A percentile compares a stretch with the other conserved stretches of the same genome.
Conservation (phyloP, 2,113 vertebrate species). For the Pterocles burchelli region DNA sequence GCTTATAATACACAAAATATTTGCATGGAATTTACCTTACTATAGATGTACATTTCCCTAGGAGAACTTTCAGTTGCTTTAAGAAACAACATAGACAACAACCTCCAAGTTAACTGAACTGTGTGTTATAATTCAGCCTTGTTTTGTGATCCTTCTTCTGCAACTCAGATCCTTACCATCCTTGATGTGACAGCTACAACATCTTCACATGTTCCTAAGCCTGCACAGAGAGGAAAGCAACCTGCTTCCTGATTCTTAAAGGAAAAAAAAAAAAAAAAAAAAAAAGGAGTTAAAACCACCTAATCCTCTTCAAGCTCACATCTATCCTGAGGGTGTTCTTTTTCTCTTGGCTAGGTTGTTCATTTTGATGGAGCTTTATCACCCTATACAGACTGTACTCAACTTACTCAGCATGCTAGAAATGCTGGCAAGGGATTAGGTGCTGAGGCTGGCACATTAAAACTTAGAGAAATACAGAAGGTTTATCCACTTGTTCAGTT, state of each 20-base stretch:
- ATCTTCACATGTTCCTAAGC: neutral
- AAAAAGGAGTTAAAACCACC: neutral
- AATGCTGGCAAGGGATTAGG: neutral
- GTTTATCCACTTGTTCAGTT: neutral
- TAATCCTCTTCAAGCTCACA: neutral
- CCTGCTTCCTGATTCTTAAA: neutral
- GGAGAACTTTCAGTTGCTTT: neutral
- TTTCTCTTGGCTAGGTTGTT: neutral
- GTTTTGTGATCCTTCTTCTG: neutral
- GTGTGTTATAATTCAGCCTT: neutral
- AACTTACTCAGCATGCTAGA: neutral
- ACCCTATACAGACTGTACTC: neutral
- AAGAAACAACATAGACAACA: neutral
- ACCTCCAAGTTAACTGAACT: neutral
- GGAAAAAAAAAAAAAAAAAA: neutral
- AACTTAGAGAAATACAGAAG: neutral
- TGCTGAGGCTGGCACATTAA: neutral
- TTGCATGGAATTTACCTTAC: neutral
- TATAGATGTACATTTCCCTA: neutral
- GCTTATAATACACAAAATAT: neutral
- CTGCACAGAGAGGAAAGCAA: neutral
- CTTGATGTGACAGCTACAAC: neutral
- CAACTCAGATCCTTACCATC: neutral
- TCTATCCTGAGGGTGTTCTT: neutral
- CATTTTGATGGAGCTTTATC: neutral